Conservation (phyloP, 2,888 invertebrate genomes). For the Meiosimyza platycephala region DNA sequence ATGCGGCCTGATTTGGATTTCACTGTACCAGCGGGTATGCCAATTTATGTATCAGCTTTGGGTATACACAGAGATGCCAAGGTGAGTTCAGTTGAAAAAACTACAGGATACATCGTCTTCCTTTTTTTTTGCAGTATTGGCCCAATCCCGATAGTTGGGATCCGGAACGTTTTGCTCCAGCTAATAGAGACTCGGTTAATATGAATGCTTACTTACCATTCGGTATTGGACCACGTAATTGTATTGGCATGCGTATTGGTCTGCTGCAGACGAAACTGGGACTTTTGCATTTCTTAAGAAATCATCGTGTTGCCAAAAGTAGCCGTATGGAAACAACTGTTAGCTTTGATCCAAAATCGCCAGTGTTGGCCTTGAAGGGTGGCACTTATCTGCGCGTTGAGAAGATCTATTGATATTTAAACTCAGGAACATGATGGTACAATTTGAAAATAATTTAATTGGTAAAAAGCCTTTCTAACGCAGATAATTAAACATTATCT, state of each 20-base stretch:
- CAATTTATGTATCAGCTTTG: conserved; percentile 58
- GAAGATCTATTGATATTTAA: too few relatives aligned
- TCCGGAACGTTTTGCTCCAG: conserved; percentile 58
- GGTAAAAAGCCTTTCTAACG: too few relatives aligned
- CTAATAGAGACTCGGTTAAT: conserved; percentile 10
- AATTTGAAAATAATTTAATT: too few relatives aligned
- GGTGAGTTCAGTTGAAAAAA: conserved; percentile 45
- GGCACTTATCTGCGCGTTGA: conserved; percentile 15
- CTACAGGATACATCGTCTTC: background rate
- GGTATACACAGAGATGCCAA: conserved; percentile 60
- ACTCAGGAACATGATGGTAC: too few relatives aligned
- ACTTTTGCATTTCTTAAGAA: conserved; percentile 57
- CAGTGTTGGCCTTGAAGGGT: conserved; percentile 51
- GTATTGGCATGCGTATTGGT: conserved; percentile 42
- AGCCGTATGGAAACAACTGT: conserved; percentile 48
- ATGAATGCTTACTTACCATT: conserved; percentile 54
- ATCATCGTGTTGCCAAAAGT: conserved; percentile 54
- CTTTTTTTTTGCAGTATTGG: conserved; percentile 51
- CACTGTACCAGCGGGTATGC: conserved; percentile 54
- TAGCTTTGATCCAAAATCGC: conserved; percentile 53
- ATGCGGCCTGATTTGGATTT: conserved; percentile 57
- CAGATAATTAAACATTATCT: too few relatives aligned
- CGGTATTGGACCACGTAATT: conserved; percentile 59
- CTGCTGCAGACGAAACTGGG: conserved; percentile 51
- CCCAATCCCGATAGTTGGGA: conserved; percentile 42